These are phyloP conservation scores for Hirundichthys speculiger DNA, from an alignment of 2,113 vertebrate species.

Conservation along the genomic window DNA sequence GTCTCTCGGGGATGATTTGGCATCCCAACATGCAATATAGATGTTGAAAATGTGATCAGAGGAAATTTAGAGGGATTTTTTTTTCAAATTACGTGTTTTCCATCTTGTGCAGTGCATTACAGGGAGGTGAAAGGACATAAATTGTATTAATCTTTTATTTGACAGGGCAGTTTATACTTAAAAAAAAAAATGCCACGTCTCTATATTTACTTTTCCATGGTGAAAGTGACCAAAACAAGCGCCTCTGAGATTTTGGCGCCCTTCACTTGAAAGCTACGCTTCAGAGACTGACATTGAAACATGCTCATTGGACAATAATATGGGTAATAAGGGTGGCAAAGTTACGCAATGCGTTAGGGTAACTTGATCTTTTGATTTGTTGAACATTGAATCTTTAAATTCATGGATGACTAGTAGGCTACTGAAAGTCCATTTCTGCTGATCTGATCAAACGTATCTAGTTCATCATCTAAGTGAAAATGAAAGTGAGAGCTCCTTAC, in stretches of 20 bases:
- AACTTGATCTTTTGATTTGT: constrained; percentile 29
- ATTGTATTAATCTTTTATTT: neutral
- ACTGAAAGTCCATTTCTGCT: constrained; percentile 14
- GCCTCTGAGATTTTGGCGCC: constrained; percentile 6
- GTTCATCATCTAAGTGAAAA: neutral
- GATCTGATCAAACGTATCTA: neutral
- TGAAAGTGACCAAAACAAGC: constrained; percentile 25
- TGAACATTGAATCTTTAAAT: constrained; percentile 19
- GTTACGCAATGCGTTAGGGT: constrained; percentile 5
- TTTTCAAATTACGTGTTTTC: constrained; percentile 16
- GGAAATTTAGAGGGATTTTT: neutral
- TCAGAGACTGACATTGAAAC: constrained; percentile 50
- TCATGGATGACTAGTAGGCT: constrained; percentile 9
- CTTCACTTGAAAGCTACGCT: constrained; percentile 27
- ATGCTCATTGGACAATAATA: constrained; percentile 49
- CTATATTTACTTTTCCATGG: constrained; percentile 6
- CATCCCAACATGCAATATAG: neutral
- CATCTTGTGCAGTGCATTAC: neutral
- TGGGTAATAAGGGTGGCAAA: constrained; percentile 9
- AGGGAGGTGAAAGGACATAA: neutral
- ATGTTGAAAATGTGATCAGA: constrained; percentile 12
- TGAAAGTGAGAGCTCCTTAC: neutral
- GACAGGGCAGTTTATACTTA: neutral
- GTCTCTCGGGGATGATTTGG: constrained; percentile 25
- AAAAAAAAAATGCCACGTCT: neutral